Base-by-base conservation (phyloP, 2,888 invertebrate genomes). In the Mystacides longicornis region DNA sequence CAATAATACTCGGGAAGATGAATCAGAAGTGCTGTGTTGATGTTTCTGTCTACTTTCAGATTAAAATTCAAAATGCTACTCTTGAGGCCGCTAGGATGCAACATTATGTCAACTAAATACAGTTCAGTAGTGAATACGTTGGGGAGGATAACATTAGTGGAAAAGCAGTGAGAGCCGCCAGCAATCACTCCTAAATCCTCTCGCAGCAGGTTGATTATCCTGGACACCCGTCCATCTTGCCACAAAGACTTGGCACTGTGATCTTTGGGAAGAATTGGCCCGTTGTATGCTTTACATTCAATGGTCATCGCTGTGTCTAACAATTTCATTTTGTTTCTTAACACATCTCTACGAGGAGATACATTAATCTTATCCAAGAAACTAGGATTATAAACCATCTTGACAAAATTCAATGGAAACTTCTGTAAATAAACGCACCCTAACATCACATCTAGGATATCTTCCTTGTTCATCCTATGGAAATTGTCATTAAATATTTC, bases 1-100 rank as follows among this genome's bases (percentile, higher is more conserved):
- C 82, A 83, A 67, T 79, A 85, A 67, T 85, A 80, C 60, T 86
- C 83, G 1, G 85, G 84, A 52, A 83, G 69, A 65, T 83, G 77
- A 54, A 86, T 76, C 52, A 86, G 67, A 33, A 86, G 62, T 1
- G 81, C 85, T 45, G 76, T 72, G 63, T 74, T 78, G 51, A 74
- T 67, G 65, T 78, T 76, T 51, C 67, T 71, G 23, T 67, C 67
- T 4, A 67, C 67, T 47, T 71, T 70, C 5, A 71, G 65, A 64
- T 76, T 77, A 68, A 78, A 76, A 58, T 76, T 75, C 50, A 72
- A 71, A 31, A 71, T 71, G 52, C 71, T 68, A 53, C 67, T 69
- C 2, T 67, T 69, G 20, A 74, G 64, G 1, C 72, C 69, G 18
- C 67, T 63, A 3, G 81, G 77, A 65, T 82, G 80, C 37, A 85